Evolutionary conservation across 2,113 vertebrate genomes (phyloP).

Genomic region (Cavia aperea): DNA sequence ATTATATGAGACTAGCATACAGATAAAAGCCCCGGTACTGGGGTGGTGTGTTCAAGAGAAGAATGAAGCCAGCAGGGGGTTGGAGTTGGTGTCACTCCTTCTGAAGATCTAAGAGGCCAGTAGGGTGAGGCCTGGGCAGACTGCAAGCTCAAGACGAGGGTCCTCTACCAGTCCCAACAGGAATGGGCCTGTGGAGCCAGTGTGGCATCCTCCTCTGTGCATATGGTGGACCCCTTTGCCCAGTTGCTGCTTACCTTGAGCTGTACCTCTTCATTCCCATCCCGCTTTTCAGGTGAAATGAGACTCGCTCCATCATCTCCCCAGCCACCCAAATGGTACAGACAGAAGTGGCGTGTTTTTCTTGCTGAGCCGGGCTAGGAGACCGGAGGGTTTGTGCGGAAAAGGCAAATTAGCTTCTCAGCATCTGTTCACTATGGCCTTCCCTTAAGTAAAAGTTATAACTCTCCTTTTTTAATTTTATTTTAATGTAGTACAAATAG

Average conservation of each 20-base stretch:
- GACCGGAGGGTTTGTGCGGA: neutral
- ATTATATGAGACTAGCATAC: constrained; percentile 4
- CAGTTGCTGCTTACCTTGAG: neutral
- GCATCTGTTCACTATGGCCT: too few relatives aligned
- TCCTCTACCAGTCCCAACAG: neutral
- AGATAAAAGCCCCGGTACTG: neutral
- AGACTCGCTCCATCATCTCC: neutral
- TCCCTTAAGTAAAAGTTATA: neutral
- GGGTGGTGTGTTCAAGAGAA: constrained; percentile 3
- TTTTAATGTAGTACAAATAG: neutral
- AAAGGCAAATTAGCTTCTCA: neutral
- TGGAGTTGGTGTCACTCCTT: neutral
- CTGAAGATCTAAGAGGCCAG: neutral
- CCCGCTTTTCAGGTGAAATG: neutral
- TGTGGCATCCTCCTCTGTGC: neutral
- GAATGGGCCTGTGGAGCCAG: neutral
- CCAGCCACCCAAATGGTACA: too few relatives aligned
- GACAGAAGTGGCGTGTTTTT: neutral
- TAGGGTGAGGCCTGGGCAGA: neutral
- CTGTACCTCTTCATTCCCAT: too few relatives aligned
- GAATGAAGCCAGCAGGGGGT: neutral
- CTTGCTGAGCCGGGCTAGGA: neutral
- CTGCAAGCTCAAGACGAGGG: neutral
- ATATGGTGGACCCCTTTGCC: fast-evolving
- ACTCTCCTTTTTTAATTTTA: neutral